Evolutionary conservation across 2,888 invertebrate species (phyloP).

Genomic region (Trileptium ribeirensis): DNA sequence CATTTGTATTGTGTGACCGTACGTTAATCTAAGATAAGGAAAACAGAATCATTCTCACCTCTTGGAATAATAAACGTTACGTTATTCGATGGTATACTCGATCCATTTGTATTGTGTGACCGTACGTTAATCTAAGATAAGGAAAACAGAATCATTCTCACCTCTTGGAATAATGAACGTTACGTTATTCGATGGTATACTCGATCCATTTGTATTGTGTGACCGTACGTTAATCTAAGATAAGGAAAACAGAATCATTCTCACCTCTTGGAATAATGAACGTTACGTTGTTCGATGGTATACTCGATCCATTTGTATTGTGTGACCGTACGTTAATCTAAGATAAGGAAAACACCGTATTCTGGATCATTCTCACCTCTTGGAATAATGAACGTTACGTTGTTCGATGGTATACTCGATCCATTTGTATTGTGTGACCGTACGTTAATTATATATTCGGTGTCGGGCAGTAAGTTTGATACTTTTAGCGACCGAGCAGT

Average conservation of each 20-base stretch:
- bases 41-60: too few species aligned
- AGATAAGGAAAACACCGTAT: too few species aligned
- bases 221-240: too few species aligned
- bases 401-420: constrained; percentile 8
- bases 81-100: background rate
- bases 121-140: too few species aligned
- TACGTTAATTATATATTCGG: constrained; percentile 7
- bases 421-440: constrained; percentile 12
- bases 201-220: background rate
- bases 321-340: too few species aligned
- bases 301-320: background rate
- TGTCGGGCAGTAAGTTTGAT: background rate
- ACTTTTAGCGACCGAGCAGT: background rate
- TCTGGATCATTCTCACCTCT: background rate
- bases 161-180: background rate
- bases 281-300: background rate
- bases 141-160: too few species aligned
- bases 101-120: background rate
- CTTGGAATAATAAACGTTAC: too few species aligned
- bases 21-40: too few species aligned
- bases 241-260: too few species aligned
- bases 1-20: too few species aligned
- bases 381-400: background rate
- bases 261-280: too few species aligned
- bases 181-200: background rate